Evolutionary conservation across 2,113 vertebrate genomes (phyloP), one percentile per base, ranked within the genome.

Genomic region (Gila orcuttii): DNA sequence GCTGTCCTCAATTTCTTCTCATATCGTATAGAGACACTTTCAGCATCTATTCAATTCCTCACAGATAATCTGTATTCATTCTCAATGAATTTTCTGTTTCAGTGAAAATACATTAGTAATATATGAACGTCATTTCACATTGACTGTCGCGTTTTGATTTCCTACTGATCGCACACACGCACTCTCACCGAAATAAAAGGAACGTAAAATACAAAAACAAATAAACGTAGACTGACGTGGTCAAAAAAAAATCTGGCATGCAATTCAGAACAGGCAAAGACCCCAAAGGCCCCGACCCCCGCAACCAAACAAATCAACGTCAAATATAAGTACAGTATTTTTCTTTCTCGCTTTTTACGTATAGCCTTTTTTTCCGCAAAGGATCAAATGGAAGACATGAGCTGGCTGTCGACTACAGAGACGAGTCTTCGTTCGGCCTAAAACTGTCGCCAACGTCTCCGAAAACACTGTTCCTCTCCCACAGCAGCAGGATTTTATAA

Each of bases 311-410:
- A 85, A 74, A 69, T 57, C 25, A 57, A 87, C 66, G 87, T 83
- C 10, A 76, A 76, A 85, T 85, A 79, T 28, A 86, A 66, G 88
- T 60, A 86, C 86, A 86, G 57, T 39, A 42, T 68, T 81, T 80
- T 73, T 33, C n/a, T 78, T 36, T 57, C 33, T 45, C 8, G 0
- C 4, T 73, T 60, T 39, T 55, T 42, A 15, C 13, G 23, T 25
- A 1, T 77, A 77, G 75, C 47, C 55, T 55, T 31, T 36, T 79
- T 50, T 52, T 60, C 0, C 33, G 64, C 55, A 81, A 73, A 77
- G 75, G 82, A 59, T 57, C 55, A 75, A 90, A 91, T 93, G 94
- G 93, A 94, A 94, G 93, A 94, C 93, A 86, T 86, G 64, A 90
- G 91, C 83, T 88, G 92, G 89, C 90, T 78, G 89, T 89, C 88